Evolutionary conservation across 1,140 invertebrate genomes (phyloP).

Genomic region (Cecropterus lyciades): DNA sequence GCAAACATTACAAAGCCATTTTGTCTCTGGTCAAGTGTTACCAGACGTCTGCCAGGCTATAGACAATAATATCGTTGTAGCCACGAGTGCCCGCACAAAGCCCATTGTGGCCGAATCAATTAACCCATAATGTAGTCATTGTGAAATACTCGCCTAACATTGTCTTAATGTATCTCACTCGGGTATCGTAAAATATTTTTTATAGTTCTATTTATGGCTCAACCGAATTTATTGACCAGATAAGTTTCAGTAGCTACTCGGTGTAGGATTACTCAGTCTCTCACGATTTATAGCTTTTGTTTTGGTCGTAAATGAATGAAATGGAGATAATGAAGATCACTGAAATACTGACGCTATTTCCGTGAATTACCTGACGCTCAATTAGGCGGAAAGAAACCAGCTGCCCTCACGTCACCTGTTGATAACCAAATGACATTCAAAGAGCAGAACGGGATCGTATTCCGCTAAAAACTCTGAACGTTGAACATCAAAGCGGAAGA

Average conservation of each 20-base stretch:
- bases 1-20: constrained; percentile 80
- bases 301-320: constrained; percentile 55
- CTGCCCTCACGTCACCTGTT: constrained; percentile 61
- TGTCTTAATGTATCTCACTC: constrained; percentile 80
- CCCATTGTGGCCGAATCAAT: constrained; percentile 79
- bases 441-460: constrained; percentile 55
- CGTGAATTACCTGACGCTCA: constrained; percentile 45
- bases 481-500: constrained; percentile 69
- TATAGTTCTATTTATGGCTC: constrained; percentile 80
- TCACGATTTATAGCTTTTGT: constrained; percentile 62
- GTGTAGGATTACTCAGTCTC: constrained; percentile 69
- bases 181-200: constrained; percentile 80
- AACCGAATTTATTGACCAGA: constrained; percentile 74
- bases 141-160: constrained; percentile 75
- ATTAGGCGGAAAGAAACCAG: constrained; percentile 53
- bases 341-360: constrained; percentile 42
- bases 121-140: constrained; percentile 79
- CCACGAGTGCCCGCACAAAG: constrained; percentile 69
- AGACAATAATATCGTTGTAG: constrained; percentile 80
- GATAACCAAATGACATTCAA: constrained; percentile 47
- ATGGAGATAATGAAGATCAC: constrained; percentile 43
- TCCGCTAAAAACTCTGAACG: constrained; percentile 56
- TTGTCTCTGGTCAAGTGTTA: constrained; percentile 82
- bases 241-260: constrained; percentile 73
- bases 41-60: constrained; percentile 77